These are phyloP conservation scores for Suricata suricatta DNA, from an alignment of 2,113 vertebrate genomes.

Conservation along the genomic window DNA sequence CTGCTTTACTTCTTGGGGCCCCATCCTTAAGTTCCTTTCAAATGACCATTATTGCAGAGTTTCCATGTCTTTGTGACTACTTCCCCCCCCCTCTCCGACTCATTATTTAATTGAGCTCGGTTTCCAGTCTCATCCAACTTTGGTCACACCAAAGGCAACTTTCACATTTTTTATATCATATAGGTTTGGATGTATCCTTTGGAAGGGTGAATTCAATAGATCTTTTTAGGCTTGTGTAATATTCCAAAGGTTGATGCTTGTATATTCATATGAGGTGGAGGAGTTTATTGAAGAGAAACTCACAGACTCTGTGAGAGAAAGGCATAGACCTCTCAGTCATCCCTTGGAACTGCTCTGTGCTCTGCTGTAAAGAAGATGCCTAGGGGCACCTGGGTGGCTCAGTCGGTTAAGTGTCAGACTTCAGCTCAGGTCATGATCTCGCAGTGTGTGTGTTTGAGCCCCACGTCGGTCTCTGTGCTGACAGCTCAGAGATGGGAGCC, in stretches of 20 bases:
- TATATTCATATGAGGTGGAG: not conserved
- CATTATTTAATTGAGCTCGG: not conserved
- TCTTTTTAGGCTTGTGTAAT: not conserved
- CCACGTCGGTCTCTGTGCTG: too few species aligned
- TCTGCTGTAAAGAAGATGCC: not conserved
- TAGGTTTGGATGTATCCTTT: not conserved
- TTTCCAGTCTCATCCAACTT: not conserved
- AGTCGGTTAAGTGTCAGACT: too few species aligned
- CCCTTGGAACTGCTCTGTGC: not conserved
- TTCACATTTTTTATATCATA: not conserved
- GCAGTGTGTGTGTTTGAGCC: too few species aligned
- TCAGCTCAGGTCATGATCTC: too few species aligned
- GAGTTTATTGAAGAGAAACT: not conserved
- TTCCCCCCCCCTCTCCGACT: not conserved
- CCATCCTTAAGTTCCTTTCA: not conserved
- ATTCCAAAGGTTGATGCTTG: not conserved
- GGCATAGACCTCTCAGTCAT: not conserved
- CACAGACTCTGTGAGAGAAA: not conserved
- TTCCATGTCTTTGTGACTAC: not conserved
- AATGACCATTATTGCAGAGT: not conserved
- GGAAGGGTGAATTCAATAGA: not conserved
- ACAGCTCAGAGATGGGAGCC: too few species aligned
- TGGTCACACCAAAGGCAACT: not conserved
- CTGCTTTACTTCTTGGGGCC: not conserved
- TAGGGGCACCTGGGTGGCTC: not conserved